Percentiles rank a stretch among this genome's conserved stretches.
These are phyloP conservation scores for Cynocephalus volans DNA, from an alignment of 2,113 vertebrate genomes.

Conservation along the genomic window DNA sequence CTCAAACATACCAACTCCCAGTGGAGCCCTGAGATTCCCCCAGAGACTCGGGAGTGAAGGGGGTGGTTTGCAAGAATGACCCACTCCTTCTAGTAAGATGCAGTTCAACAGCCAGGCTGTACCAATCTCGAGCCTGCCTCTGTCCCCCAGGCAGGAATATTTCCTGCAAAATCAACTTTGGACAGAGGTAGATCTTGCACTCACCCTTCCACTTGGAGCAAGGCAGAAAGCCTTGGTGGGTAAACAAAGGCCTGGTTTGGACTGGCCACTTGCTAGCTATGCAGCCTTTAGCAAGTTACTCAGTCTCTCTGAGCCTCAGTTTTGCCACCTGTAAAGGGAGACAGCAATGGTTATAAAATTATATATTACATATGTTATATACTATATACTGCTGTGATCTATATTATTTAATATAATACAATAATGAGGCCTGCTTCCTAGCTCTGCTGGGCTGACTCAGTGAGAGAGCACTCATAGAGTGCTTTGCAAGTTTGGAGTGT, in stretches of 20 bases:
- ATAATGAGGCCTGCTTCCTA: too few species aligned
- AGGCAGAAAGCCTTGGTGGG: neutral
- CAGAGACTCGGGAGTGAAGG: neutral
- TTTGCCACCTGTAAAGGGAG: neutral
- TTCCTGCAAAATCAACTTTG: neutral
- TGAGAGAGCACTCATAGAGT: neutral
- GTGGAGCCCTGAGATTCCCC: neutral
- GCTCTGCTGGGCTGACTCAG: rapidly evolving
- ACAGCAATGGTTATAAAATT: neutral
- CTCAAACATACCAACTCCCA: neutral
- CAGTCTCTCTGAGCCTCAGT: neutral
- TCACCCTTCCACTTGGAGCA: neutral
- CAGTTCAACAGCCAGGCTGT: neutral
- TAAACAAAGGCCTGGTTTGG: neutral
- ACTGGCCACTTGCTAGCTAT: neutral
- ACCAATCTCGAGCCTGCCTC: neutral
- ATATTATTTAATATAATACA: neutral
- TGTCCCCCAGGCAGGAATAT: neutral
- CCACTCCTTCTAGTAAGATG: neutral
- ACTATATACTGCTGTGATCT: neutral
- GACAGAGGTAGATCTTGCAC: neutral
- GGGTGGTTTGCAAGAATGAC: neutral
- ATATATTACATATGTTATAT: neutral
- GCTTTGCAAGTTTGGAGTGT: too few species aligned
- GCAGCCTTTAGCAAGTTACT: neutral